phyloP scores from a whole-genome alignment of 2,797 vertebrate genomes.

The Cyclura pinguis region DNA sequence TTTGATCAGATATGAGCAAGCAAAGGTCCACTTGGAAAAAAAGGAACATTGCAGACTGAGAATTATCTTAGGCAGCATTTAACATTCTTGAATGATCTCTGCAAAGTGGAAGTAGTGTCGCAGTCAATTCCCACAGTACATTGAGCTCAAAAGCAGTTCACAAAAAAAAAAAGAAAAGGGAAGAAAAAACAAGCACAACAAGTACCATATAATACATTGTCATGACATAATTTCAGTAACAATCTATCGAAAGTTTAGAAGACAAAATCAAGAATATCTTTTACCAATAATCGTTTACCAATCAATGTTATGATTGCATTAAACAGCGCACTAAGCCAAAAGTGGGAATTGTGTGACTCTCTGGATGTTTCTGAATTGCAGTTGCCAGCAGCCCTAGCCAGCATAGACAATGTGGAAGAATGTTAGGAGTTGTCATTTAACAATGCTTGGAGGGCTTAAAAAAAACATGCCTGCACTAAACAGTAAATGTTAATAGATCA shows the following conservation, averaged over 20 bases:
- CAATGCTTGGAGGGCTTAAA: no score
- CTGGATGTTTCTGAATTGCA: no score
- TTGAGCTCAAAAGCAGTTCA: background rate
- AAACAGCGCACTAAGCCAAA: background rate
- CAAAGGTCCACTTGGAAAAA: background rate
- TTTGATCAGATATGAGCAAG: background rate
- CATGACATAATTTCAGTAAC: background rate
- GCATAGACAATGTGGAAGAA: no score
- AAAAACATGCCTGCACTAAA: no score
- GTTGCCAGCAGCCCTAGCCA: no score
- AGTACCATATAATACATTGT: background rate
- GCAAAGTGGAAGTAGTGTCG: background rate
- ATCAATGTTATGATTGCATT: background rate
- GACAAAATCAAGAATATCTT: background rate
- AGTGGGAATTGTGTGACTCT: no score
- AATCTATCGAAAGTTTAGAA: background rate
- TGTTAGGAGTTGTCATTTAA: no score
- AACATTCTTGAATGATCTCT: background rate
- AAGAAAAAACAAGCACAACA: background rate
- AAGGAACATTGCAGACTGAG: background rate
- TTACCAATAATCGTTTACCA: background rate
- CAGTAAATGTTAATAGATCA: background rate
- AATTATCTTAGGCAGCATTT: background rate
- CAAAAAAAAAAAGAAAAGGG: background rate
- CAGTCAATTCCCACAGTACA: background rate